Conservation (phyloP, 2,113 vertebrate species). For the Regulus satrapa region DNA sequence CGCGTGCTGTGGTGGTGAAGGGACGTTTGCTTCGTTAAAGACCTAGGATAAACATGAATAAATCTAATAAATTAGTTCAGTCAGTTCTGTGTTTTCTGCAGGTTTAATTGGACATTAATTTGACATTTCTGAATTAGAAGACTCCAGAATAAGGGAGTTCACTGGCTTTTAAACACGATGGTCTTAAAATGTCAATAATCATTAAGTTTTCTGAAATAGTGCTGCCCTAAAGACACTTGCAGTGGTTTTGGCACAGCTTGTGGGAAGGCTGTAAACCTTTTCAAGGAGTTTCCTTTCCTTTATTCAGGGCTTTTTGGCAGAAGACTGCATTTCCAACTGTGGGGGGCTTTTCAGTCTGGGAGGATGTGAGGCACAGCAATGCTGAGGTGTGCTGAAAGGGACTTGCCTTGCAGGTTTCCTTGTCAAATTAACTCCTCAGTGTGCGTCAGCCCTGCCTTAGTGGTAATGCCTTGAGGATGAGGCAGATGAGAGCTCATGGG, state of each 20-base stretch:
- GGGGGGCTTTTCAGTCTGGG: neutral
- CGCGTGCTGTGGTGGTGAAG: neutral
- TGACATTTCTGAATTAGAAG: too few species aligned
- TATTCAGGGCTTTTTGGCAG: slow-evolving; percentile 13
- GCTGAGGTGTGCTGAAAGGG: neutral
- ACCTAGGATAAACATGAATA: neutral
- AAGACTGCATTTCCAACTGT: neutral
- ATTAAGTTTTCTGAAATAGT: neutral
- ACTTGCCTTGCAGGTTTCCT: neutral
- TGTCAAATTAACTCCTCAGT: neutral
- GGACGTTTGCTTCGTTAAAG: neutral
- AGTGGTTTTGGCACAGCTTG: slow-evolving; percentile 18
- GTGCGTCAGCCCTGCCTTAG: neutral
- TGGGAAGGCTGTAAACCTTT: slow-evolving; percentile 37
- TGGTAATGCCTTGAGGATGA: neutral
- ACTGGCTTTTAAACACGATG: neutral
- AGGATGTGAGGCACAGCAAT: neutral
- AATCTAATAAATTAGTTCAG: neutral
- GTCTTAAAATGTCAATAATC: neutral
- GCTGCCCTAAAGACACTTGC: neutral
- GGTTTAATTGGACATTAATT: neutral
- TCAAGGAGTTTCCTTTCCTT: slow-evolving; percentile 18
- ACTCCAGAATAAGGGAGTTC: neutral
- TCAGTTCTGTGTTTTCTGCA: neutral
- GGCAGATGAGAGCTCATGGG: neutral